phyloP scores from a whole-genome alignment of 2,888 invertebrate genomes.

The Carabus problematicus region DNA sequence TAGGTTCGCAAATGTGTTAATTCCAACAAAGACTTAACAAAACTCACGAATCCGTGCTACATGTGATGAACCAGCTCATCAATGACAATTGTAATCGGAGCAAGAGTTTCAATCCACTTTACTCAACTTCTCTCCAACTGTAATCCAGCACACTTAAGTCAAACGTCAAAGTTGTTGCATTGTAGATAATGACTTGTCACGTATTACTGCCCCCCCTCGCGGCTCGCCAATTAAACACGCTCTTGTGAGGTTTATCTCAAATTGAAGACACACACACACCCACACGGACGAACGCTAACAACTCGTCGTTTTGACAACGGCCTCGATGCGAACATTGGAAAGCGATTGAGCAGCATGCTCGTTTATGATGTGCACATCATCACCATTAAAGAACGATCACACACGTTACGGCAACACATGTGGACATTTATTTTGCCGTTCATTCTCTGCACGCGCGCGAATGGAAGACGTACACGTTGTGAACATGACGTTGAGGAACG shows the following conservation, averaged over 20 bases:
- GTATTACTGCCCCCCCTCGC: too few species aligned
- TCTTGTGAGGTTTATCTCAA: constrained; percentile 24
- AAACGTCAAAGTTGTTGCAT: constrained; percentile 32
- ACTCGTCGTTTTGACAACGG: neutral
- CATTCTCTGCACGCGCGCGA: neutral
- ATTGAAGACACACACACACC: constrained; percentile 13
- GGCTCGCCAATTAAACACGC: constrained; percentile 23
- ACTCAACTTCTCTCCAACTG: too few species aligned
- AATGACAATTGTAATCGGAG: constrained; percentile 2
- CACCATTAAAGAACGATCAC: constrained; percentile 35
- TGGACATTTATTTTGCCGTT: constrained; percentile 28
- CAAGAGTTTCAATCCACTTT: constrained; percentile 20
- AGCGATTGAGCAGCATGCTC: constrained; percentile 22
- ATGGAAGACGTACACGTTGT: too few species aligned
- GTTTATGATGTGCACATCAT: constrained; percentile 36
- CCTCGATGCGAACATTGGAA: constrained; percentile 3
- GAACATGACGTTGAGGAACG: too few species aligned
- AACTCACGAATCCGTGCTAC: neutral
- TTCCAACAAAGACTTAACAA: neutral
- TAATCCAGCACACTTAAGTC: neutral
- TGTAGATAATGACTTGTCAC: constrained; percentile 33
- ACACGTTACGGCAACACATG: constrained; percentile 10
- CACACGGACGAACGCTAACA: neutral
- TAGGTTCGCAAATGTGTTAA: neutral
- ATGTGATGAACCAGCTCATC: neutral